Evolutionary conservation across 2,113 vertebrate genomes (phyloP), one percentile per base, ranked within the genome.

Genomic region (Antidorcas marsupialis): DNA sequence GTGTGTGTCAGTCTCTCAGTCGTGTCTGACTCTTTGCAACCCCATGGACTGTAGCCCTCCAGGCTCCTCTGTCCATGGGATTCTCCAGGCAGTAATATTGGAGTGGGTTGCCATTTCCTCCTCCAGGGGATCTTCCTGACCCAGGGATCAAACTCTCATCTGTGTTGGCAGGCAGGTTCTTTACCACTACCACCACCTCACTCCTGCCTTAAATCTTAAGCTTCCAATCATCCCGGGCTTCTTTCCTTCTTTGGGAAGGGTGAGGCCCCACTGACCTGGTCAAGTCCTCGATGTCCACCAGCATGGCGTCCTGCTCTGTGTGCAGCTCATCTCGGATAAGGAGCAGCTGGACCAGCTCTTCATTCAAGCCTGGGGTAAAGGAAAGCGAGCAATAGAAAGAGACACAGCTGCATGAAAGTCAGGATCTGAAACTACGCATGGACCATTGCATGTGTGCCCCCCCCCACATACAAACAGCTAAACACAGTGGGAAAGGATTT

Each of bases 301-400:
- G 99, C 99, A 99, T 99, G 97, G 99, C 99, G 0, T 99, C 99
- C 96, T 99, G 99, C 98, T 99, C 99, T 74, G 99, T 99, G 98
- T 99, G 99, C 93, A 99, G 99, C 97, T 99, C 99, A 39, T 99
- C 99, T 95, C 99, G 99, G 92, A 99, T 99, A 97, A 99, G 99
- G 85, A 99, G 99, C 99, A 99, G 99, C 99, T 99, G 99, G 94
- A 99, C 99, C 96, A 99, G 98, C 98, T 99, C 99, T 98, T 99
- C 99, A 79, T 99, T 99, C 99, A 99, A 99, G 99, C 99, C 99
- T 99, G 98, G 50, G 9, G 1, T 64, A 0, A 67, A 52, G 94
- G 88, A 21, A 79, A 16, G 89, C 0, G 8, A 9, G 10, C 23
- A 10, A 25, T 17, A 57, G 33, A 62, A 53, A 78, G 0, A 43